phyloP scores from a whole-genome alignment of 2,888 invertebrate species.

The Aelia acuminata region DNA sequence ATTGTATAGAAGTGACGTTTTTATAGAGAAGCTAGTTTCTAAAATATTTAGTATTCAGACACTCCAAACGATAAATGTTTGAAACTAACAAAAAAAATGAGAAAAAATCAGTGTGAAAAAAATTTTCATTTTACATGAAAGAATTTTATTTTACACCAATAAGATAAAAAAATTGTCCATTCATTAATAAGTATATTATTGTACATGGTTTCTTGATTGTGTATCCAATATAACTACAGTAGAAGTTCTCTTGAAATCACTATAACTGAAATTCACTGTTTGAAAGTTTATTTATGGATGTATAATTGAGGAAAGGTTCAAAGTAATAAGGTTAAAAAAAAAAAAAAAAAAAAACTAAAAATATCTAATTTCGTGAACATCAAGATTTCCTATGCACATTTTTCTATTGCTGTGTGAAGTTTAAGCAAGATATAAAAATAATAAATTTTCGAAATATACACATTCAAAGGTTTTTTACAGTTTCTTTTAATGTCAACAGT shows the following conservation, averaged over 20 bases:
- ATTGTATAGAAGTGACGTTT: background rate
- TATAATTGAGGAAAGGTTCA: constrained; percentile 2
- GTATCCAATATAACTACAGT: background rate
- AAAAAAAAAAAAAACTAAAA: background rate
- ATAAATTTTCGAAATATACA: background rate
- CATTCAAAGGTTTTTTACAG: background rate
- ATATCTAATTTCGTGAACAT: background rate
- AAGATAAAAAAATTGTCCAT: too few relatives aligned
- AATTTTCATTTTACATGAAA: too few relatives aligned
- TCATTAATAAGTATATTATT: background rate
- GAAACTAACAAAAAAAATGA: too few relatives aligned
- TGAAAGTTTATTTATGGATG: background rate
- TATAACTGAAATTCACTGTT: background rate
- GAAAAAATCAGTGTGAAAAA: too few relatives aligned
- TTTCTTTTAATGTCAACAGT: background rate
- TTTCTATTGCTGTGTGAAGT: background rate
- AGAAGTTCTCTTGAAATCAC: background rate
- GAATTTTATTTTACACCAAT: too few relatives aligned
- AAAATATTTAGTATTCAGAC: too few relatives aligned
- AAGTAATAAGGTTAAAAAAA: background rate
- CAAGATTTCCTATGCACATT: background rate
- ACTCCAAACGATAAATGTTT: too few relatives aligned
- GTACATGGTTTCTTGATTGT: background rate
- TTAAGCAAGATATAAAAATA: background rate
- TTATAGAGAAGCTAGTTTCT: too few relatives aligned